phyloP scores from a whole-genome alignment of 37 sponge, comb jelly and placozoan species.

The Aplysina aerophoba region DNA sequence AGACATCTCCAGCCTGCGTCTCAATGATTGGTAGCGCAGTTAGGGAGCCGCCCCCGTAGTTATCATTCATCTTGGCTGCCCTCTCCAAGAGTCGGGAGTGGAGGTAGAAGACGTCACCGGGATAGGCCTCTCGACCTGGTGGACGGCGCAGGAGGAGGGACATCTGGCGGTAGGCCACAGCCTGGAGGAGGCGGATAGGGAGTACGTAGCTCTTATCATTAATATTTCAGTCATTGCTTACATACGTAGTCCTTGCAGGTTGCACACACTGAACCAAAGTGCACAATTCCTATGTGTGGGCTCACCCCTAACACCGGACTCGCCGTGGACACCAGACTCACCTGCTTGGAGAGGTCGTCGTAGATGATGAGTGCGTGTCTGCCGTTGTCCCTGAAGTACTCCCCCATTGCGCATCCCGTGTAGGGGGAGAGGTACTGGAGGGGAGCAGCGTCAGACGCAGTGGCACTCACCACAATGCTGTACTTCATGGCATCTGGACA shows the following conservation, averaged over 20 bases:
- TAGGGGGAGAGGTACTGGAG: constrained; percentile 98
- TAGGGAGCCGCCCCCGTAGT: constrained; percentile 97
- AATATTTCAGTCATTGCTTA: background rate
- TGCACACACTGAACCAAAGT: background rate
- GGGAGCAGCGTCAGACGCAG: constrained; percentile 99
- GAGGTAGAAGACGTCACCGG: constrained; percentile 99
- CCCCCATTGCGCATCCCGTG: constrained; percentile 99
- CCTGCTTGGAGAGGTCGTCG: constrained; percentile 98
- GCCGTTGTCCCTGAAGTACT: constrained; percentile 97
- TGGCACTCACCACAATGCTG: constrained; percentile 95
- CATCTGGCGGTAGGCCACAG: constrained; percentile 99
- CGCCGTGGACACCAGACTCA: background rate
- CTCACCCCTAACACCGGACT: too few species aligned
- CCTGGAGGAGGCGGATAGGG: constrained; percentile 50
- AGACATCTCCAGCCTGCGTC: constrained; percentile 99
- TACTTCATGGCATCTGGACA: constrained; percentile 94
- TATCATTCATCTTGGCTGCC: constrained; percentile 98
- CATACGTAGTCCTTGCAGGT: background rate
- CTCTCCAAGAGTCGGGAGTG: constrained; percentile 98
- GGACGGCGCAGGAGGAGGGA: constrained; percentile 96
- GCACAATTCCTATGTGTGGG: too few species aligned
- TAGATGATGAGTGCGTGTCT: constrained; percentile 99
- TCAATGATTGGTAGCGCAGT: constrained; percentile 99
- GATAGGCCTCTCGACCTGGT: constrained; percentile 99
- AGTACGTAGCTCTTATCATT: too few species aligned